Conservation (phyloP, 2,888 invertebrate genomes). For the Omphaloscelis lunosa region DNA sequence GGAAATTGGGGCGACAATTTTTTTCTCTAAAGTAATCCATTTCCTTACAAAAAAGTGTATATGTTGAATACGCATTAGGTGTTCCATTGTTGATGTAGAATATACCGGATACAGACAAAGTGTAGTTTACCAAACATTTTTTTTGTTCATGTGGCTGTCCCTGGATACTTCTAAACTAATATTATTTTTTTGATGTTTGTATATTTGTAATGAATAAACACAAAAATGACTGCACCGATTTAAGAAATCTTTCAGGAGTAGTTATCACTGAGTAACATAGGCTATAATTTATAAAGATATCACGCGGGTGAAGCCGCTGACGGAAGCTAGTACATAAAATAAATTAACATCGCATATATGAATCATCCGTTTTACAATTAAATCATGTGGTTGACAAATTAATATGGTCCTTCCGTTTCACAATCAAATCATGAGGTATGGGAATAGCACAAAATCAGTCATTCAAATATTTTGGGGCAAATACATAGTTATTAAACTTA, state of each 20-base stretch:
- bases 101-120: not conserved
- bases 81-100: not conserved
- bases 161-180: too few species aligned
- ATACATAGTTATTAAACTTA: not conserved
- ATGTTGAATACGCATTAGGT: not conserved
- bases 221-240: too few species aligned
- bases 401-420: not conserved
- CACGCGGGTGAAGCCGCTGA: too few species aligned
- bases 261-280: too few species aligned
- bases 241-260: too few species aligned
- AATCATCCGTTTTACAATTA: not conserved
- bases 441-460: not conserved
- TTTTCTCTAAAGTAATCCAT: not conserved
- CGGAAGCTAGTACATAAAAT: too few species aligned
- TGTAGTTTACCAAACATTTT: not conserved
- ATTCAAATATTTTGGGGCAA: not conserved
- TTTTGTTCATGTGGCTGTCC: not conserved
- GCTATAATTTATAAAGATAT: too few species aligned
- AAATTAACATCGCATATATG: too few species aligned
- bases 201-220: too few species aligned
- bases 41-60: not conserved
- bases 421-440: not conserved
- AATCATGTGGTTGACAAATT: not conserved
- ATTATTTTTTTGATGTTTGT: too few species aligned
- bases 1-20: slow-evolving; percentile 6